Conservation (phyloP, 2,797 vertebrate genomes). For the Sebastes cheni region DNA sequence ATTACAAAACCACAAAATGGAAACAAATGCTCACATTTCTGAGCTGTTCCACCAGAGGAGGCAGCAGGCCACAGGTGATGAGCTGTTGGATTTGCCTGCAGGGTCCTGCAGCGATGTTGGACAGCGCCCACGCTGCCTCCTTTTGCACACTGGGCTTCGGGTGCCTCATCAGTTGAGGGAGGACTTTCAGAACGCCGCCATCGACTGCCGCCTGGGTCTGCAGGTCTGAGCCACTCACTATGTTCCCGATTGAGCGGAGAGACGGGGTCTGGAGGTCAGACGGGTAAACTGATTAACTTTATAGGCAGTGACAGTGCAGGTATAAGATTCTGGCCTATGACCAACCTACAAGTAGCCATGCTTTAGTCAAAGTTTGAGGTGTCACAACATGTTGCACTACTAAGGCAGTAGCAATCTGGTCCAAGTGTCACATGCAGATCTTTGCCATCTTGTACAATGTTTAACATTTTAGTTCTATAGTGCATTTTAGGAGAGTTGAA, state of each 20-base stretch:
- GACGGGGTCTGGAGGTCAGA: conserved; percentile 83
- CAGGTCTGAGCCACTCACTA: conserved; percentile 90
- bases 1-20: not conserved
- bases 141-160: conserved; percentile 86
- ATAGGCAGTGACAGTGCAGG: not conserved
- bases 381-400: not conserved
- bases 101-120: conserved; percentile 92
- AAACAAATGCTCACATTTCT: conserved; percentile 78
- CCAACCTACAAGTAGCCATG: not conserved
- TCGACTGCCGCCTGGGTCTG: conserved; percentile 91
- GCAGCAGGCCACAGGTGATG: conserved; percentile 84
- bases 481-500: not conserved
- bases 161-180: conserved; percentile 86
- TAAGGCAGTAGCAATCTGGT: not conserved
- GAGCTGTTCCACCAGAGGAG: conserved; percentile 85
- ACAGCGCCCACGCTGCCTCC: conserved; percentile 89
- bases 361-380: not conserved
- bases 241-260: conserved; percentile 89
- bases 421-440: not conserved
- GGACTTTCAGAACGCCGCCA: conserved; percentile 79
- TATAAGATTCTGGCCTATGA: not conserved
- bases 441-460: not conserved
- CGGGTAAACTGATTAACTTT: not conserved
- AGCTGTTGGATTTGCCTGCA: conserved; percentile 90
- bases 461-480: not conserved